Evolutionary conservation across 1,140 invertebrate genomes (phyloP), one percentile per base, ranked within the genome.

Genomic region (Drosophila pandora): DNA sequence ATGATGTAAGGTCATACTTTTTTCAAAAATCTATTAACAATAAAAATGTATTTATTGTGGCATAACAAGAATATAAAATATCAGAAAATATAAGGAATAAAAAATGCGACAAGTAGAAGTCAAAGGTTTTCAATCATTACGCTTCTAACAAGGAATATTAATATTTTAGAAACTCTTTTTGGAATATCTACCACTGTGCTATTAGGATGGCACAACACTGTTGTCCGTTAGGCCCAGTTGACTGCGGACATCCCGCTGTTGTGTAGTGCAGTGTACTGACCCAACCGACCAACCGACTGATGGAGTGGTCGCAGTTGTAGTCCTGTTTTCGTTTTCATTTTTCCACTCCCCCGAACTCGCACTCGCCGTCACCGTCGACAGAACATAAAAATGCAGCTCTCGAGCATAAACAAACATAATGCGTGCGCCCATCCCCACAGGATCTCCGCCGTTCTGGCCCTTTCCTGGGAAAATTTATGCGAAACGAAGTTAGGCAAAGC

Each of bases 311-410:
- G 41, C 32, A 55, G 67, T 60, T 70, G 21, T 47, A 47, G 43
- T 47, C 43, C 43, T 22, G 21, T 47, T 47, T 22, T 22, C 43
- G 43, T 47, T 47, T 47, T 22, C 43, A 10, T 47, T 21, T 47
- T 47, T 47, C 43, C 43, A 17, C 7, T 9, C 17, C 3, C n/a
- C 41, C 41, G n/a, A 10, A 7, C 23, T 9, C 52, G 28, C 21
- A 25, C 28, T 21, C n/a, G 22, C 34, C 41, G 41, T 45, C 28
- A 28, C 55, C 61, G 57, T 65, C 70, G 30, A 41, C 58, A 71
- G 79, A 55, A 79, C 82, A 87, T 88, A 87, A 88, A 87, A 87
- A 88, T 87, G 82, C 82, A 87, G 83, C 82, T 87, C 65, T 71
- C 55, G 32, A 64, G 70, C 82, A 88, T 87, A 82, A 87, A 87